Evolutionary conservation across 1,140 invertebrate species (phyloP).

Genomic region (Heterodera schachtii): DNA sequence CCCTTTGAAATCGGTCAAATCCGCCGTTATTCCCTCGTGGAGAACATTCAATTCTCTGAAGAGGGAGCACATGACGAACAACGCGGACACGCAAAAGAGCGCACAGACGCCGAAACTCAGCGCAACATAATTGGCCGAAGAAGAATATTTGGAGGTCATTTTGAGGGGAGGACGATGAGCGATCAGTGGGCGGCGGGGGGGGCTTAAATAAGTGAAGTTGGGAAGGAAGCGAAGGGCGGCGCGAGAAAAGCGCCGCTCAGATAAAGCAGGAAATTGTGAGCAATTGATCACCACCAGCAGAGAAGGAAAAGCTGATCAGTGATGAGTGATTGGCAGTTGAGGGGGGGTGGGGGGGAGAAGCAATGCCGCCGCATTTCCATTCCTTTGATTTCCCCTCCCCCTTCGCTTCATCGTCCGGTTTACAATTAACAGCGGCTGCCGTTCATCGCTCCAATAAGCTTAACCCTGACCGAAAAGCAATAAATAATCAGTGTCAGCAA

Average conservation of each 20-base stretch:
- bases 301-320: neutral
- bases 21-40: conserved; percentile 42
- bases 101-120: conserved; percentile 31
- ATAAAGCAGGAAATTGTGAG: too few relatives aligned
- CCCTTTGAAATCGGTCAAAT: conserved; percentile 45
- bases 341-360: too few relatives aligned
- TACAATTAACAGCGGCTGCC: neutral
- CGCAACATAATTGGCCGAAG: conserved; percentile 11
- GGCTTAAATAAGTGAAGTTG: neutral
- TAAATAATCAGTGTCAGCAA: too few relatives aligned
- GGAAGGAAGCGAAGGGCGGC: neutral
- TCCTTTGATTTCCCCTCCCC: neutral
- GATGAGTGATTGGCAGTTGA: neutral
- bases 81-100: conserved; percentile 37
- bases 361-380: neutral
- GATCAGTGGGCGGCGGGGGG: neutral
- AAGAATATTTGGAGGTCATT: conserved; percentile 3
- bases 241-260: neutral
- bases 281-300: too few relatives aligned
- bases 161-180: neutral
- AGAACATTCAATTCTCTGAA: conserved; percentile 46
- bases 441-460: neutral
- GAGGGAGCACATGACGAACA: conserved; percentile 40
- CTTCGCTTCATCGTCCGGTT: neutral
- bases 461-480: neutral